phyloP scores from a whole-genome alignment of 2,113 vertebrate species.

The Mesitornis unicolor region DNA sequence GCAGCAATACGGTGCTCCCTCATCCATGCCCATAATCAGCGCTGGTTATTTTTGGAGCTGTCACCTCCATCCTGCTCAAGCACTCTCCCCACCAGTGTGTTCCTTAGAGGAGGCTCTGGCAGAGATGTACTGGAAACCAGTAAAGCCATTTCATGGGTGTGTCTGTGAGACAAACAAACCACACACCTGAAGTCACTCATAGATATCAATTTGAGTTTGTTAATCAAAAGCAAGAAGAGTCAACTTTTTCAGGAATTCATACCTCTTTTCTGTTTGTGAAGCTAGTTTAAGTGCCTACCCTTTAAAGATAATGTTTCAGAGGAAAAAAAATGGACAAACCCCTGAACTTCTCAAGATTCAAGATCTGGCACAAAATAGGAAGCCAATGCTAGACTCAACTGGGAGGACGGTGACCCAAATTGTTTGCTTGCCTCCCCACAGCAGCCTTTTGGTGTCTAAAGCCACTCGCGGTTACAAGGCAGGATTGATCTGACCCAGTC shows the following conservation, averaged over 20 bases:
- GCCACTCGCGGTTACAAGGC: not conserved
- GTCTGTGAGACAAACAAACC: not conserved
- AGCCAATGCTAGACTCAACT: not conserved
- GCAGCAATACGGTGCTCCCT: not conserved
- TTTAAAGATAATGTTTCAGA: not conserved
- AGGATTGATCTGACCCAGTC: not conserved
- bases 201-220: not conserved
- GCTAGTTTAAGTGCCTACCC: not conserved
- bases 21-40: too few relatives aligned
- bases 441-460: not conserved
- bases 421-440: not conserved
- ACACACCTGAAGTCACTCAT: not conserved
- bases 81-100: accelerated
- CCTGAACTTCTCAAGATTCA: not conserved
- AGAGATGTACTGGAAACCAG: too few relatives aligned
- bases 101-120: not conserved
- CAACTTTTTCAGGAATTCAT: not conserved
- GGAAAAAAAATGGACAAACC: not conserved
- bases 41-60: accelerated
- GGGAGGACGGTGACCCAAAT: not conserved
- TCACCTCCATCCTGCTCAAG: not conserved
- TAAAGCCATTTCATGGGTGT: not conserved
- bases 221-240: not conserved
- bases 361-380: not conserved
- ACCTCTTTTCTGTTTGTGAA: not conserved